A percentile compares a stretch with the other conserved stretches of the same genome.
These are phyloP conservation scores for Buphagus erythrorhynchus DNA, from an alignment of 2,797 vertebrate genomes.

Conservation along the genomic window DNA sequence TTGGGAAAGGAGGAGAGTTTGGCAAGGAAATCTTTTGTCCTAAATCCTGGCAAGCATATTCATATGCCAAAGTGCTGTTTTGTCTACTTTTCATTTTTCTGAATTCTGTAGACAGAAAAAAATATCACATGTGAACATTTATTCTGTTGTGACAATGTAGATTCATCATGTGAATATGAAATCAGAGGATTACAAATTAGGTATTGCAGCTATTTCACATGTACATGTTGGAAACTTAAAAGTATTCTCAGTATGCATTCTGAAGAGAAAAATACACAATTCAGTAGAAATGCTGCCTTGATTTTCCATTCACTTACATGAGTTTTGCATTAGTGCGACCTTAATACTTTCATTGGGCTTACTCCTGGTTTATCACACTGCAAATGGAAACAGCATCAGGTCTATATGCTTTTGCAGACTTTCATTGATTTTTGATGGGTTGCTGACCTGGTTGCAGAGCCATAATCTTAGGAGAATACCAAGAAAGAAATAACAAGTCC, in stretches of 20 bases:
- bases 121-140: neutral
- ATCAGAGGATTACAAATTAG: neutral
- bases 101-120: neutral
- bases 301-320: neutral
- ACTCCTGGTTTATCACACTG: neutral
- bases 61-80: neutral
- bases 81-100: neutral
- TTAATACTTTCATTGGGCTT: neutral
- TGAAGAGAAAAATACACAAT: neutral
- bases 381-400: neutral
- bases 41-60: neutral
- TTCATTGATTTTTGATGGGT: neutral
- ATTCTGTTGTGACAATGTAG: neutral
- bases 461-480: neutral
- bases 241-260: neutral
- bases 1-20: neutral
- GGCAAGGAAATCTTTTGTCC: neutral
- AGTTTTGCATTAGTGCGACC: neutral
- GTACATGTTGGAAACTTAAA: neutral
- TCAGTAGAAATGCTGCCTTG: neutral
- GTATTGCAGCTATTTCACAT: neutral
- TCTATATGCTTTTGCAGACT: neutral
- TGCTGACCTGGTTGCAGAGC: neutral
- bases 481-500: neutral
- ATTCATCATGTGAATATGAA: neutral